Conservation (phyloP, 2,888 invertebrate genomes). For the Phragmatobia fuliginosa region DNA sequence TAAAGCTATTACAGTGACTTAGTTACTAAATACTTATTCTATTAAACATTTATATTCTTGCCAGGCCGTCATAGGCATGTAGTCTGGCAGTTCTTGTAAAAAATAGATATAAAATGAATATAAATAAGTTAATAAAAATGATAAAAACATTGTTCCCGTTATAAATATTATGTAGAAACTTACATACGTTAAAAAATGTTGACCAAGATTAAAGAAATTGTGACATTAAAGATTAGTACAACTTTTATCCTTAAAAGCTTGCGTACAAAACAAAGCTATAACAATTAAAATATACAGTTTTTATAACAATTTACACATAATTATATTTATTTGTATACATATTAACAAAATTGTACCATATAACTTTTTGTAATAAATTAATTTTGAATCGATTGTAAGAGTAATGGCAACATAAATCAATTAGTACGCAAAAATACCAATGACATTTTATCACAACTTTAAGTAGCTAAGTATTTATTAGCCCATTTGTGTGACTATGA, state of each 20-base stretch:
- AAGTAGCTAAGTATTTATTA: background rate
- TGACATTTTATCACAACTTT: background rate
- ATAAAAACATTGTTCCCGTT: slow-evolving; percentile 6
- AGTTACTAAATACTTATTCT: background rate
- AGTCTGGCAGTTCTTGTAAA: background rate
- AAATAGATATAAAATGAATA: background rate
- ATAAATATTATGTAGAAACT: background rate
- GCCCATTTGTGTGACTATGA: background rate
- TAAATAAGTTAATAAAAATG: background rate
- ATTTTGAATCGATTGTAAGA: background rate
- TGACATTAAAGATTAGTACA: background rate
- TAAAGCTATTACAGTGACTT: slow-evolving; percentile 4
- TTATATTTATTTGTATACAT: slow-evolving; percentile 1
- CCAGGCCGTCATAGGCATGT: background rate
- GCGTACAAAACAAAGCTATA: background rate
- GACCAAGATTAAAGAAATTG: background rate
- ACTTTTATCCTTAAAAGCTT: background rate
- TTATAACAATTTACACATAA: background rate
- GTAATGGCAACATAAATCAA: background rate
- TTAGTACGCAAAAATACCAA: background rate
- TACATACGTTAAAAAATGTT: background rate
- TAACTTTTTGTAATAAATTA: background rate
- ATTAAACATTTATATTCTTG: background rate
- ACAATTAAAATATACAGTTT: slow-evolving; percentile 9
- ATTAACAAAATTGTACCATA: background rate